Conservation (phyloP, 2,888 invertebrate species). For the Luffia ferchaultella region DNA sequence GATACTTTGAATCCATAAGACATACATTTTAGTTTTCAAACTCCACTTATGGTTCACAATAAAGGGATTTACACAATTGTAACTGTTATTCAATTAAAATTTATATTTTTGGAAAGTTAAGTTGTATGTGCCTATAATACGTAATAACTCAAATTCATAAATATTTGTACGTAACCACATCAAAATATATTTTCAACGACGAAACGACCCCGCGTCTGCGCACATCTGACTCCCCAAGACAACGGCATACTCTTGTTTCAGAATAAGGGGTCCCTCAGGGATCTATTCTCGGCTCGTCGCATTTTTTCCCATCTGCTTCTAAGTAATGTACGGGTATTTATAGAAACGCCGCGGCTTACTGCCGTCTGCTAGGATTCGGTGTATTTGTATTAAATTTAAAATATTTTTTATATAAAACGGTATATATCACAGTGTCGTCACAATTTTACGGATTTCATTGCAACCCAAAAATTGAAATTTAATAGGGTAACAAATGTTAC, state of each 20-base stretch:
- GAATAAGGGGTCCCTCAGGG: constrained; percentile 54
- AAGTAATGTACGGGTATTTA: constrained; percentile 46
- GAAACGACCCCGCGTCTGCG: not conserved
- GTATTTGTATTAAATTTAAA: constrained; percentile 7
- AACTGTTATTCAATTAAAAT: not conserved
- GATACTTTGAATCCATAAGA: no score
- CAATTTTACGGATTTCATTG: no score
- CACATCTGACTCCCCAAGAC: constrained; percentile 10
- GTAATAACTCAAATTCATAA: no score
- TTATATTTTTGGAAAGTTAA: not conserved
- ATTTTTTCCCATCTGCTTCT: constrained; percentile 31
- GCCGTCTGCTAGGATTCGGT: constrained; percentile 35
- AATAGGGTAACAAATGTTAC: no score
- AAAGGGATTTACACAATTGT: no score
- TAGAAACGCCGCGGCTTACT: constrained; percentile 35
- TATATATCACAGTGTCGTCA: no score
- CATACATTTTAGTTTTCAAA: no score
- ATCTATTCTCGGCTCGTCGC: constrained; percentile 52
- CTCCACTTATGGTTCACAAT: no score
- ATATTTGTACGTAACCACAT: no score
- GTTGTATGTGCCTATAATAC: no score
- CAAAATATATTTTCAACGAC: not conserved
- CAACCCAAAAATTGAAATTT: no score
- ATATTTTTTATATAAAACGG: not conserved
- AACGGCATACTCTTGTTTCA: constrained; percentile 36